A percentile compares a stretch with the other conserved stretches of the same genome.
These are phyloP conservation scores for Drosophila fulvimacula DNA, from an alignment of 2,888 invertebrate genomes.

Conservation along the genomic window DNA sequence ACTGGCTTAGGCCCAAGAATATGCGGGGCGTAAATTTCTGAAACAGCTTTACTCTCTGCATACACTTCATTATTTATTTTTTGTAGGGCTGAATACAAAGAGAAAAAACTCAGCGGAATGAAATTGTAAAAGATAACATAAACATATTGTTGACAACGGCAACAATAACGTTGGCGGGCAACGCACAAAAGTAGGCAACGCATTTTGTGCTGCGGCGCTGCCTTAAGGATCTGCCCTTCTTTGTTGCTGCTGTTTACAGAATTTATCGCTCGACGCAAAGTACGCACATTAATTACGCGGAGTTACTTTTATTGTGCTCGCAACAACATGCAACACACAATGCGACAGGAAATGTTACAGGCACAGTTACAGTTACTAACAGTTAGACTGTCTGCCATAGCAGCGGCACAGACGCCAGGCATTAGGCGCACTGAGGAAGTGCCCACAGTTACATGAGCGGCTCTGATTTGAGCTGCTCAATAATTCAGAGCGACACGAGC, in stretches of 20 bases:
- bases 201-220: slow-evolving; percentile 41
- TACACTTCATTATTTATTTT: slow-evolving; percentile 76
- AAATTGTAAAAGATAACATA: slow-evolving; percentile 77
- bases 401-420: slow-evolving; percentile 36
- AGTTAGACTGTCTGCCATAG: slow-evolving; percentile 11
- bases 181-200: slow-evolving; percentile 70
- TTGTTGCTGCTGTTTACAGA: slow-evolving; percentile 43
- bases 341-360: slow-evolving; percentile 70
- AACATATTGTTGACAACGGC: slow-evolving; percentile 77
- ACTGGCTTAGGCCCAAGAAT: slow-evolving; percentile 59
- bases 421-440: slow-evolving; percentile 45
- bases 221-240: slow-evolving; percentile 39
- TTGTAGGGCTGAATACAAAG: slow-evolving; percentile 25
- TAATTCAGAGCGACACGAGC: slow-evolving; percentile 59
- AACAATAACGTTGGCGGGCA: slow-evolving; percentile 24
- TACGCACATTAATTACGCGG: slow-evolving; percentile 80
- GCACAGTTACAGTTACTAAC: slow-evolving; percentile 6
- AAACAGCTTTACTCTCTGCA: slow-evolving; percentile 27
- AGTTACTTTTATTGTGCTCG: slow-evolving; percentile 79
- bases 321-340: slow-evolving; percentile 72
- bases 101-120: slow-evolving; percentile 44
- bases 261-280: slow-evolving; percentile 78
- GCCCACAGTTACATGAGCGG: slow-evolving; percentile 20
- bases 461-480: slow-evolving; percentile 59
- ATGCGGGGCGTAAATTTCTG: slow-evolving; percentile 34